Base-by-base conservation (phyloP, 92 coral and sea anemone genomes). In the Heliopora coerulea region DNA sequence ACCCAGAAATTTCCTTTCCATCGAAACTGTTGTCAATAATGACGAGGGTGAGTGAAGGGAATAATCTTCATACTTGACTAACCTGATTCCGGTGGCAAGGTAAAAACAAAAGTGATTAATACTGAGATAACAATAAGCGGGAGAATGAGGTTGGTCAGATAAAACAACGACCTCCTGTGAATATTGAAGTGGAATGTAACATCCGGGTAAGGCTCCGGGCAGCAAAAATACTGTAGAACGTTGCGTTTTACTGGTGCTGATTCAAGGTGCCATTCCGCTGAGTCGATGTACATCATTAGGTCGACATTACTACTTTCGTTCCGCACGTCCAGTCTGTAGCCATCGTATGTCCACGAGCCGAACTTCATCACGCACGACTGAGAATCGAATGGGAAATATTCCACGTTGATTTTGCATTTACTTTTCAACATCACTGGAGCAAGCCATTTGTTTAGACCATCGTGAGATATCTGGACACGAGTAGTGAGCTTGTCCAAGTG, bases 261-360 rank as follows among this genome's bases (percentile, higher is more conserved):
- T 0, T 77, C 89, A 20, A 95, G 81, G 54, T 88, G 77, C 99
- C 99, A 95, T 62, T 95, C 99, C 7, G 99, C 84, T 42, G 77
- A 70, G 9, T 83, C 83, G 28, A 87, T 62, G 48, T 87, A 95
- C 68, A 84, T 95, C 0, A 82, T 87, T 27, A 90, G 84, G 61
- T 90, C 97, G 20, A 96, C 96, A 2, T 89, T 54, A 52, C 64
- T 46, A 44, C 93, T 95, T 52, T 95, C 99, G 62, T 95, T 90
- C 2, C 68, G 56, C 17, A 91, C 59, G 48, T 91, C 91, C n/a
- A 89, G 65, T 18, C 97, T 81, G 28, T 81, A 83, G 14, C 96
- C 96, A 58, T 95, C 99, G 72, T 95, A 95, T 3, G 99, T 95
- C 99, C 99, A 95, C 10, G 99, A 95, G 2, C 99, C 99, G 62